phyloP scores from a whole-genome alignment of 2,888 invertebrate species.

The Nesidiocoris tenuis region DNA sequence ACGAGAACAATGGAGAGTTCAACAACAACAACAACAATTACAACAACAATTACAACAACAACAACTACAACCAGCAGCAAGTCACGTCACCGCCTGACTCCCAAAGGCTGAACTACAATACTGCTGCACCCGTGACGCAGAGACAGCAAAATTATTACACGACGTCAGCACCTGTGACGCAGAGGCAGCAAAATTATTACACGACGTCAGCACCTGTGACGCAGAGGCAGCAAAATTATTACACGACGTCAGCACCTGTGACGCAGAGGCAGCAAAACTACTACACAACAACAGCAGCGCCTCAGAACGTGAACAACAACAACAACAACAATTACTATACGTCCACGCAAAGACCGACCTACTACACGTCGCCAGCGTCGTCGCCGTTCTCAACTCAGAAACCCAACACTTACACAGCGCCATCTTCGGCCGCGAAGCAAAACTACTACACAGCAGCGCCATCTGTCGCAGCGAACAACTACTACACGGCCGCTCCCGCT shows the following conservation, averaged over 20 bases:
- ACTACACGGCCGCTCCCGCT: constrained; percentile 9
- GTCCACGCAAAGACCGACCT: constrained; percentile 16
- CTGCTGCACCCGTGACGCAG: constrained; percentile 24
- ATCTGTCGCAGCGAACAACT: constrained; percentile 8
- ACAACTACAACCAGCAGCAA: constrained; percentile 5
- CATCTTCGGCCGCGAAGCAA: not conserved
- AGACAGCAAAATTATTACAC: constrained; percentile 22
- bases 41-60: not conserved
- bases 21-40: constrained; percentile 3
- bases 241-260: constrained; percentile 1
- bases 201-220: not conserved
- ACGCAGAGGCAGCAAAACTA: constrained; percentile 28
- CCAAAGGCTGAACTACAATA: constrained; percentile 28
- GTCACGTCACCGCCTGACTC: constrained; percentile 2
- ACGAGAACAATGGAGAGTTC: not conserved
- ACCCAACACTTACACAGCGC: constrained; percentile 38
- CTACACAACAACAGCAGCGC: constrained; percentile 1
- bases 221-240: constrained; percentile 19
- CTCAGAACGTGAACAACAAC: not conserved
- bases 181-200: constrained; percentile 8
- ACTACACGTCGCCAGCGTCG: constrained; percentile 8
- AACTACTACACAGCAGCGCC: not conserved
- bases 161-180: constrained; percentile 14
- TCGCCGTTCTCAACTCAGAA: constrained; percentile 11
- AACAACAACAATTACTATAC: constrained; percentile 5